Base-by-base conservation (phyloP, 2,113 vertebrate genomes). In the Oenanthe melanoleuca region DNA sequence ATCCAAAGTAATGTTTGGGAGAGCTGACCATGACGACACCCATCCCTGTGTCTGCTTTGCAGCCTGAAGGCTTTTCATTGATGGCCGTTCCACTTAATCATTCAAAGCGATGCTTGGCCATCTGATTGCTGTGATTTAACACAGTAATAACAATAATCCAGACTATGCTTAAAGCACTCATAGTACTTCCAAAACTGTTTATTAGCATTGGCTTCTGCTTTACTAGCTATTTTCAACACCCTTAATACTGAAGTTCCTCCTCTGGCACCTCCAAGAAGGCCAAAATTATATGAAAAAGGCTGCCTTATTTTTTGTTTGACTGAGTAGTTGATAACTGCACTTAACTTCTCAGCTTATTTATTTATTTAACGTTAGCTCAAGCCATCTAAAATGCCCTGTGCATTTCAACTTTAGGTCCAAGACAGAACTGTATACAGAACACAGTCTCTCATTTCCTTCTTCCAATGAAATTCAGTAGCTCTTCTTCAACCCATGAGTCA, bases 161-260 rank as follows among this genome's bases (percentile, higher is more conserved):
- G 96, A 92, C 94, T 91, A 93, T 92, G 91, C 92, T 95, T 96
- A 95, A 97, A 88, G 92, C 93, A 93, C 77, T 97, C 84, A 93
- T 79, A 88, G 82, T 67, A 97, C 89, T 95, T 97, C 93, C 86
- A 83, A 92, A 88, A 72, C 86, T 96, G 86, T 97, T 98, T 97
- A 96, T 97, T 97, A 97, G 89, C 94, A 86, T 97, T 98, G 97
- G 97, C 97, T 97, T 97, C 84, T 89, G 84, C 80, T 85, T 97
- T 95, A 93, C 52, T 81, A 97, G 94, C 87, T 95, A 86, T 96
- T 97, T 97, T 97, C 95, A 97, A 95, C 93, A 87, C 88, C 74
- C 80, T 86, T 88, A 93, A 96, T 92, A 73, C 92, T 86, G 70
- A 95, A 95, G 94, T 84, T 96, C 89, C 77, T 97, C 84, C 87